These are phyloP conservation scores for Asbolus verrucosus DNA, from an alignment of 1,140 invertebrate species.

Conservation along the genomic window DNA sequence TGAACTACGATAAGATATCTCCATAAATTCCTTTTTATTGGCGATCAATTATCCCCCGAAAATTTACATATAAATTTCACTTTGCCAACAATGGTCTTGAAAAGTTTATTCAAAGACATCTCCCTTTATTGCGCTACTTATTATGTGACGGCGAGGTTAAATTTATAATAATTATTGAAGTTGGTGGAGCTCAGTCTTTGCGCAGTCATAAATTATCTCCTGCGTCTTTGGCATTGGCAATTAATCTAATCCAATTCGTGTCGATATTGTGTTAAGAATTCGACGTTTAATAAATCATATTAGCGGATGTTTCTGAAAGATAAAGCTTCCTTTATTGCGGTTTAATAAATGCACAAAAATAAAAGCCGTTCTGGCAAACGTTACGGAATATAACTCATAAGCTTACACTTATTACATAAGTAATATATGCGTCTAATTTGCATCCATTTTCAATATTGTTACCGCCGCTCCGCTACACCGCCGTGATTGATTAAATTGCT, in stretches of 20 bases:
- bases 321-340: slow-evolving; percentile 14
- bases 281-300: slow-evolving; percentile 36
- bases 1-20: slow-evolving; percentile 47
- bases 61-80: slow-evolving; percentile 48
- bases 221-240: slow-evolving; percentile 26
- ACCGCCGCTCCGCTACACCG: not conserved
- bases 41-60: slow-evolving; percentile 46
- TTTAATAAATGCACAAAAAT: slow-evolving; percentile 26
- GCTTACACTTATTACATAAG: not conserved
- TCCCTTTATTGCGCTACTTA: slow-evolving; percentile 34
- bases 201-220: slow-evolving; percentile 34
- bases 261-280: slow-evolving; percentile 39
- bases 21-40: slow-evolving; percentile 52
- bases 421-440: not conserved
- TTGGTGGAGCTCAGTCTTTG: slow-evolving; percentile 24
- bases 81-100: slow-evolving; percentile 29
- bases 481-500: no score
- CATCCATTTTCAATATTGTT: slow-evolving; percentile 2
- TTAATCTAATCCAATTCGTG: slow-evolving; percentile 39
- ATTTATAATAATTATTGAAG: slow-evolving; percentile 37
- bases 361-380: no score
- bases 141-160: slow-evolving; percentile 23
- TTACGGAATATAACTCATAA: not conserved
- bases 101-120: slow-evolving; percentile 36
- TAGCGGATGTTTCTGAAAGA: slow-evolving; percentile 29